phyloP scores from a whole-genome alignment of 2,113 vertebrate species.

The Oreamnos americanus region DNA sequence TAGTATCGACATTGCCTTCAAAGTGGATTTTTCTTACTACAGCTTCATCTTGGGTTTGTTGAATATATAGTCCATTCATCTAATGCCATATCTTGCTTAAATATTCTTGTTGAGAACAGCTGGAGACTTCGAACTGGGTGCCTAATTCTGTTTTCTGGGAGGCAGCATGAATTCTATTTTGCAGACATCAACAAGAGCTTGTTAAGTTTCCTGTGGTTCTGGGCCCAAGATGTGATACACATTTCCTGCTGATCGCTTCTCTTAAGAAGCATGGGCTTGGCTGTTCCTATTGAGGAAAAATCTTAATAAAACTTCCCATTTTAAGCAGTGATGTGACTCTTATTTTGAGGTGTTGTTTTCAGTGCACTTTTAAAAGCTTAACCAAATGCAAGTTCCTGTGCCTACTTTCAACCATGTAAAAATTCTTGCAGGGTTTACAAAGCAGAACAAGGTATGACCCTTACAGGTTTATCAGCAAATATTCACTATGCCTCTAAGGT shows the following conservation, averaged over 20 bases:
- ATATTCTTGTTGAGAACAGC: constrained; percentile 9
- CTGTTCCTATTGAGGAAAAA: constrained; percentile 54
- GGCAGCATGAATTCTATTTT: constrained; percentile 14
- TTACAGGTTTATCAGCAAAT: not conserved
- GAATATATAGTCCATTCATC: not conserved
- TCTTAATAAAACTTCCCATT: constrained; percentile 66
- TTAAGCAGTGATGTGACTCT: constrained; percentile 49
- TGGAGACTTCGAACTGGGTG: not conserved
- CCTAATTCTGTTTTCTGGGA: constrained; percentile 19
- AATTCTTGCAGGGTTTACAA: not conserved
- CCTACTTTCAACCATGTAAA: not conserved
- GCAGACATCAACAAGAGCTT: constrained; percentile 10
- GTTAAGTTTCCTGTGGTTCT: constrained; percentile 12
- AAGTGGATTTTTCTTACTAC: not conserved
- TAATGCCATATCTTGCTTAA: constrained; percentile 4
- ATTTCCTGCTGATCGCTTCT: constrained; percentile 57
- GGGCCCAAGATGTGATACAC: constrained; percentile 11
- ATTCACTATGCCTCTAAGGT: not conserved
- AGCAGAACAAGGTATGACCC: not conserved
- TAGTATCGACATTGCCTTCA: not conserved
- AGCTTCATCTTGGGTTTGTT: not conserved
- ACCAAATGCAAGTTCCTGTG: not conserved
- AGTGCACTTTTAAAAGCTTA: not conserved
- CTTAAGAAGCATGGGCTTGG: constrained; percentile 37
- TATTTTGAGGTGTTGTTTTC: constrained; percentile 45